Conservation (phyloP, 2,113 vertebrate species). For the Telmatochromis sp. region DNA sequence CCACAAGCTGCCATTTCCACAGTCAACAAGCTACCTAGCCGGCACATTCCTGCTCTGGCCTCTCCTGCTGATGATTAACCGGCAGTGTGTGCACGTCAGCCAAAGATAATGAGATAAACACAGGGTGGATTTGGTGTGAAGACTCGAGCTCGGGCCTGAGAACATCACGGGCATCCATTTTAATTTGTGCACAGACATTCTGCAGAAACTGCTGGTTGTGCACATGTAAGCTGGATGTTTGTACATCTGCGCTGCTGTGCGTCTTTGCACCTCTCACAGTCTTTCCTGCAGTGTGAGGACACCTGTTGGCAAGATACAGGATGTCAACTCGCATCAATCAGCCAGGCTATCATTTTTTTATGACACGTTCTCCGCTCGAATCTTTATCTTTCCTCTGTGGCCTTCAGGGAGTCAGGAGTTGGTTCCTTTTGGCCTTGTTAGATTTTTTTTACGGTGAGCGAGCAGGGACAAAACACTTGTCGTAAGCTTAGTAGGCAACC, state of each 20-base stretch:
- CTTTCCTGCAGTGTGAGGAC: not conserved
- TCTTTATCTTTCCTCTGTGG: not conserved
- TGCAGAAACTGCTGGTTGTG: not conserved
- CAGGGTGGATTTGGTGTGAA: not conserved
- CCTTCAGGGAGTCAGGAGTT: not conserved
- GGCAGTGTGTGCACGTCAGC: not conserved
- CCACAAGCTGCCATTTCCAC: not conserved
- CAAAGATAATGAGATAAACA: not conserved
- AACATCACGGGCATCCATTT: slow-evolving; percentile 2
- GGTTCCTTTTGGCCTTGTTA: not conserved
- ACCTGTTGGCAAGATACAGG: slow-evolving; percentile 31
- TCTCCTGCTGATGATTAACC: slow-evolving; percentile 32
- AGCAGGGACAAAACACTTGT: slow-evolving; percentile 28
- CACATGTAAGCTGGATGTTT: not conserved
- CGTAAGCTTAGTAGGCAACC: not conserved
- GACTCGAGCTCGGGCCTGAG: not conserved
- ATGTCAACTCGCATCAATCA: not conserved
- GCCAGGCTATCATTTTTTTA: not conserved
- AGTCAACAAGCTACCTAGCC: not conserved
- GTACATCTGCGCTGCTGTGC: not conserved
- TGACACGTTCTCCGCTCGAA: not conserved
- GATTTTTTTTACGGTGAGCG: not conserved
- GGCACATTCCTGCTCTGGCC: not conserved
- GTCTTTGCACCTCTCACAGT: not conserved
- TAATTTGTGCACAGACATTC: not conserved